Evolutionary conservation across 2,888 invertebrate genomes (phyloP), one percentile per base, ranked within the genome.

Genomic region (Ctena decussata): DNA sequence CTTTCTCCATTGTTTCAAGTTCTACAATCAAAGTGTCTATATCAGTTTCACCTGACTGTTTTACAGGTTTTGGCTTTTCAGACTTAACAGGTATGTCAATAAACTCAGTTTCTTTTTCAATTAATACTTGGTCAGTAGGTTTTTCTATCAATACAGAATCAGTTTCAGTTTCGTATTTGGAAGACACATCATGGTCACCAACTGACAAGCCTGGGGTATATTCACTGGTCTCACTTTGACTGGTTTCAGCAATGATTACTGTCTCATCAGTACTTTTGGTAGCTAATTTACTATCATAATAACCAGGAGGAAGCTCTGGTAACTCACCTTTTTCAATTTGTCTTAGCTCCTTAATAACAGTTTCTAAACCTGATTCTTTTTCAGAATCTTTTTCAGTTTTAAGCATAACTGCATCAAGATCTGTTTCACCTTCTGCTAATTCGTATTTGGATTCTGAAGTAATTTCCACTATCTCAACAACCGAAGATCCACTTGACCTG

Each of bases 371-470:
- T 65, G 65, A 21, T 11, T 65, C 32, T 18, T 2, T 21, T 30
- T 35, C 65, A 35, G 18, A 5, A 1, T 65, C 65, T 18, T 35
- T 21, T 35, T 65, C 65, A 32, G 8, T 65, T 65, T 35, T 65
- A 18, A 35, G 35, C 65, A 65, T 65, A 35, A 65, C 41, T 27
- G 73, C 72, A 78, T 82, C 82, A 35, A 83, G 24, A 41, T 82
- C 82, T 57, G 84, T 84, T 53, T 82, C 80, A 39, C 65, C 65
- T 65, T 65, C 65, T 35, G 18, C 35, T 35, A 65, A 35, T 65
- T 65, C 35, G 18, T 32, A 21, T 35, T 35, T 35, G 8, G 65
- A 27, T n/a, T 2, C 57, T 57, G 24, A 27, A 27, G 57, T 57
- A 57, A 57, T 57, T 57, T 27, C 57, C 2, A 57, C 12, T 27